Evolutionary conservation across 2,797 vertebrate genomes (phyloP), one percentile per base, ranked within the genome.

Genomic region (Hyperoplus lanceolatus): DNA sequence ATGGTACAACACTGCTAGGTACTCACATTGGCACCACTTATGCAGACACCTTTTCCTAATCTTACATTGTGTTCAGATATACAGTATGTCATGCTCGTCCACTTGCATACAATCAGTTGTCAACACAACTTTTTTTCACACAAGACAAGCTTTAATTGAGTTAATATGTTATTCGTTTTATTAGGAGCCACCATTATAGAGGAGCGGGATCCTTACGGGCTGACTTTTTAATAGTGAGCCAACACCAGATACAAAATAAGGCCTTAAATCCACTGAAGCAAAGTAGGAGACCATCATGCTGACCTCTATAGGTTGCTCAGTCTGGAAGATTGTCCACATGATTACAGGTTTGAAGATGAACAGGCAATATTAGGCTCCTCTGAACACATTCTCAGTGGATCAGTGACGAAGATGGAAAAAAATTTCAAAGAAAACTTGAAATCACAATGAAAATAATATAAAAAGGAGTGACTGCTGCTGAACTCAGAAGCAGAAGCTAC

Each of bases 301-400:
- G 70, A 87, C 70, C 74, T 89, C 86, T 82, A 90, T 73, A 83
- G 83, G 80, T 90, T 87, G 81, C 90, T 90, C 83, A 81, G 83
- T 88, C 73, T 21, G 48, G 6, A 56, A n/a, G 42, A 51, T 60
- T 77, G 74, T 87, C 82, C 73, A 87, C 66, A 48, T 81, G 64
- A 87, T 87, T 85, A 84, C 51, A 83, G 58, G 74, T 80, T 72
- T 74, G 42, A 87, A 75, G 68, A 68, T 57, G 11, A 75, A 80
- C 70, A 77, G 66, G 81, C 72, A 70, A 66, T 60, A 59, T 59
- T 57, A 81, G 77, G 68, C 65, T 84, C 51, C 75, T 80, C 81
- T 57, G 5, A 50, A 79, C 63, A 79, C 54, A 57, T 67, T 42
- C 70, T 73, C 70, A 83, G 73, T 69, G 50, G 39, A 85, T 81